A percentile compares a stretch with the other conserved stretches of the same genome.
phyloP scores from a whole-genome alignment of 2,888 invertebrate species.

The Agapostemon virescens region DNA sequence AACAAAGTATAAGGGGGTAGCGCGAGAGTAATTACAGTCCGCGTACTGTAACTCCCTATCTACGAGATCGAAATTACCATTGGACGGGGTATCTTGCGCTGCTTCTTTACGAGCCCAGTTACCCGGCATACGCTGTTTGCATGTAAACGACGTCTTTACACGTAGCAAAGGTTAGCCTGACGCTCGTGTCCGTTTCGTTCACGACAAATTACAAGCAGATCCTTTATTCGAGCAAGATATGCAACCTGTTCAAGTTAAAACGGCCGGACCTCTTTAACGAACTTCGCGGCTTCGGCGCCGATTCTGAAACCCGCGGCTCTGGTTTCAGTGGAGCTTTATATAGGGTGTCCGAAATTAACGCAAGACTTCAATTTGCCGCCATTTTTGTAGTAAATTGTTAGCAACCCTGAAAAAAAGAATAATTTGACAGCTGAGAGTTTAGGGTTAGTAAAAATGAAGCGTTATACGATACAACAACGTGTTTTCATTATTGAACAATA shows the following conservation, averaged over 20 bases:
- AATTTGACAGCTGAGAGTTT: no score
- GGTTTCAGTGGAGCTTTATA: not conserved
- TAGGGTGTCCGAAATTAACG: no score
- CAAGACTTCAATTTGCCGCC: no score
- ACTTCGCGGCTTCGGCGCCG: not conserved
- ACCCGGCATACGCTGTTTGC: constrained; percentile 69
- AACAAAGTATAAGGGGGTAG: constrained; percentile 64
- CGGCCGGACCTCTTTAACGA: not conserved
- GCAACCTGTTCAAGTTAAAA: constrained; percentile 31
- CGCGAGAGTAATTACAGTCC: constrained; percentile 70
- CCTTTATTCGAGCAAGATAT: constrained; percentile 54
- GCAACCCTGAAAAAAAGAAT: no score
- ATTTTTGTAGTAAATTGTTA: no score
- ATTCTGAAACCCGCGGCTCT: not conserved
- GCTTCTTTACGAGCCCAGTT: constrained; percentile 72
- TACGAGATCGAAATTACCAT: constrained; percentile 72
- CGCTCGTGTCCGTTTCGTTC: constrained; percentile 63
- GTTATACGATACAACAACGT: no score
- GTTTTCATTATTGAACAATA: no score
- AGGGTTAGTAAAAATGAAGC: no score
- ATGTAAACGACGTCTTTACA: constrained; percentile 74
- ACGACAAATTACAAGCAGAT: constrained; percentile 64
- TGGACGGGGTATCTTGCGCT: constrained; percentile 70
- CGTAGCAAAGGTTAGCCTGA: constrained; percentile 67
- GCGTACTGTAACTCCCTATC: constrained; percentile 70